A percentile compares a stretch with the other conserved stretches of the same genome.
Evolutionary conservation across 2,113 vertebrate genomes (phyloP).

Genomic region (Myodes glareolus): DNA sequence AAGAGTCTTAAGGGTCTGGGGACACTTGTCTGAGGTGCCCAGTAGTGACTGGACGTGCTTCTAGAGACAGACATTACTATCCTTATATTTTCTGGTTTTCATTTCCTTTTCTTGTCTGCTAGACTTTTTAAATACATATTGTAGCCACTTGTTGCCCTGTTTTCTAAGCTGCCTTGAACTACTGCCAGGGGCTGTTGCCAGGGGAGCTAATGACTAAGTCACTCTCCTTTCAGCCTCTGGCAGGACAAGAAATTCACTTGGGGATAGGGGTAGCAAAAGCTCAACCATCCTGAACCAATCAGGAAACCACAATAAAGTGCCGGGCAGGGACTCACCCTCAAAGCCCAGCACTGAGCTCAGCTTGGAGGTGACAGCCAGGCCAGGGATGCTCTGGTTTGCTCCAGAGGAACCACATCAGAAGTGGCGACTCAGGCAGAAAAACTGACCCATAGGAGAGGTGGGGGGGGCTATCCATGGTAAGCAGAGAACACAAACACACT

Average conservation of each 20-base stretch:
- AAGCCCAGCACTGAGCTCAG: conserved; percentile 81
- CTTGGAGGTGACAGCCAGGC: conserved; percentile 82
- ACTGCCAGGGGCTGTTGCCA: conserved; percentile 85
- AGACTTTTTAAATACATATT: conserved; percentile 85
- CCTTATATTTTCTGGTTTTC: conserved; percentile 78
- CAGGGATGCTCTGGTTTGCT: conserved; percentile 44
- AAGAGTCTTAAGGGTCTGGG: conserved; percentile 10
- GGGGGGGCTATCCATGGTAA: not conserved
- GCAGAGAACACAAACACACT: not conserved
- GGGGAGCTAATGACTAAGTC: conserved; percentile 86
- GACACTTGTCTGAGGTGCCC: conserved; percentile 40
- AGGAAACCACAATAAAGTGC: conserved; percentile 87
- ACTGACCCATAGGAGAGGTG: not conserved
- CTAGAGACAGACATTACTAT: conserved; percentile 69
- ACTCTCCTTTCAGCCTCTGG: conserved; percentile 78
- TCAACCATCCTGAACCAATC: conserved; percentile 87
- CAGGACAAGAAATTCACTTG: conserved; percentile 82
- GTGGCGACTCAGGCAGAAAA: conserved; percentile 17
- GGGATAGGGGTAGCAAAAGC: conserved; percentile 81
- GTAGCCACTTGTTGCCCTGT: conserved; percentile 87
- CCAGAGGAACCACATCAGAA: conserved; percentile 76
- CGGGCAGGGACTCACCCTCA: conserved; percentile 83
- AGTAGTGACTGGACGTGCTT: conserved; percentile 67
- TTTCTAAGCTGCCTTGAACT: conserved; percentile 86
- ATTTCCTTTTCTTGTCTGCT: conserved; percentile 82